A percentile compares a stretch with the other conserved stretches of the same genome.
Conservation (phyloP, 2,888 invertebrate genomes). For the Brachyptera putata region DNA sequence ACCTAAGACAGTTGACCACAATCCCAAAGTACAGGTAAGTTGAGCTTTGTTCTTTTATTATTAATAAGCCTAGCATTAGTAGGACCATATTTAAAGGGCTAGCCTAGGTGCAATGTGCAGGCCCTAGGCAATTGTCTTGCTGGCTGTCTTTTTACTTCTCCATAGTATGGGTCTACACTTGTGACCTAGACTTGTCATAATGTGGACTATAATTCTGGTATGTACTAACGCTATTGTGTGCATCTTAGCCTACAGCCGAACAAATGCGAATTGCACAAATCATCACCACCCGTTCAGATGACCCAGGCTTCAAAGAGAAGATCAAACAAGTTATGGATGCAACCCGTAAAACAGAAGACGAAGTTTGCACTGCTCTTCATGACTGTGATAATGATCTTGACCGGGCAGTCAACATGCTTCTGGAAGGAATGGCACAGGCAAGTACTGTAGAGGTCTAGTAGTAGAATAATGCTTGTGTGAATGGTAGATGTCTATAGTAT, state of each 20-base stretch:
- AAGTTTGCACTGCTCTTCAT: slow-evolving; percentile 86
- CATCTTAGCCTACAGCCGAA: slow-evolving; percentile 69
- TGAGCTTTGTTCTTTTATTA: no score
- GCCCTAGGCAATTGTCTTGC: no score
- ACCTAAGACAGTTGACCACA: slow-evolving; percentile 54
- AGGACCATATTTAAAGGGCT: no score
- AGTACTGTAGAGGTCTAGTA: no score
- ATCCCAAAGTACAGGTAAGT: slow-evolving; percentile 53
- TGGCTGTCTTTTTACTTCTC: no score
- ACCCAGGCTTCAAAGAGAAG: slow-evolving; percentile 59
- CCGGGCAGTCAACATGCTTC: slow-evolving; percentile 73
- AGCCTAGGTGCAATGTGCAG: no score
- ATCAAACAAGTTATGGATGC: slow-evolving; percentile 83
- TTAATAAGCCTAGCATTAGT: no score
- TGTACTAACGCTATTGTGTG: no score
- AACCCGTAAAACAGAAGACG: slow-evolving; percentile 85
- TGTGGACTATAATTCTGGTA: no score
- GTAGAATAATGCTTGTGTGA: not conserved
- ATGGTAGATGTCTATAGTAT: no score
- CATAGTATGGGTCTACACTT: no score
- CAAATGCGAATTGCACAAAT: slow-evolving; percentile 82
- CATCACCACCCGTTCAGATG: slow-evolving; percentile 63
- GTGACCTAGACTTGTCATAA: no score
- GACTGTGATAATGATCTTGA: slow-evolving; percentile 88
- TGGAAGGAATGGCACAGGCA: slow-evolving; percentile 67